Base-by-base conservation (phyloP, 2,113 vertebrate species). In the Fukomys damarensis region DNA sequence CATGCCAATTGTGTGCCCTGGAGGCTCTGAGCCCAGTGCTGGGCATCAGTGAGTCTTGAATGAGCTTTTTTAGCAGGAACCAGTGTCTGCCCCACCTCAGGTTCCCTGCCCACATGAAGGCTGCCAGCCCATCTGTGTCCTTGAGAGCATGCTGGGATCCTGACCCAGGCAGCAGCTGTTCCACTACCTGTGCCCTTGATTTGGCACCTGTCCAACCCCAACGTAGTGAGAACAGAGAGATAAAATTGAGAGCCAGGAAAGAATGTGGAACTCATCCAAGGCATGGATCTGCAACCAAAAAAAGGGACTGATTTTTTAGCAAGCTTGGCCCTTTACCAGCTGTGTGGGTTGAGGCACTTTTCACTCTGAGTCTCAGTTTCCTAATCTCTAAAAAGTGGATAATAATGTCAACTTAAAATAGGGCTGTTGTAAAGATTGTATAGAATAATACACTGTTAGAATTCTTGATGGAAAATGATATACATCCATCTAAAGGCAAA, bases 51-150 rank as follows among this genome's bases (percentile, higher is more conserved):
- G 93, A 96, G 93, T 93, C 93, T 94, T 97, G 93, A 98, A 97
- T 95, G 97, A 97, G 96, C 26, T 92, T 97, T 80, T 86, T 59
- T 77, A 95, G 87, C 93, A 85, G 92, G 87, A 97, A 66, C 95
- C 46, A 43, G 83, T 26, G 63, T 88, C 96, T 96, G 38, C 96
- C 97, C 96, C 89, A 10, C 93, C 96, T 92, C 84, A 77, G 97
- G 95, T 97, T 96, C 93, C 76, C 89, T 97, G 96, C 96, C 97
- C 93, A 95, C 16, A 90, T 46, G 11, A 63, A 90, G 86, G 80
- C 96, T 98, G 96, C 97, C 96, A 97, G 92, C 92, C 97, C 97
- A 98, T 98, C 97, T 98, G 97, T 98, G 97, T 93, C 97, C 97
- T 97, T 97, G 97, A 97, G 89, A 92, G 41, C 97, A 96, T 74